A percentile compares a stretch with the other conserved stretches of the same genome.
phyloP scores from a whole-genome alignment of 2,888 invertebrate genomes.

The Meiosimyza decipiens region DNA sequence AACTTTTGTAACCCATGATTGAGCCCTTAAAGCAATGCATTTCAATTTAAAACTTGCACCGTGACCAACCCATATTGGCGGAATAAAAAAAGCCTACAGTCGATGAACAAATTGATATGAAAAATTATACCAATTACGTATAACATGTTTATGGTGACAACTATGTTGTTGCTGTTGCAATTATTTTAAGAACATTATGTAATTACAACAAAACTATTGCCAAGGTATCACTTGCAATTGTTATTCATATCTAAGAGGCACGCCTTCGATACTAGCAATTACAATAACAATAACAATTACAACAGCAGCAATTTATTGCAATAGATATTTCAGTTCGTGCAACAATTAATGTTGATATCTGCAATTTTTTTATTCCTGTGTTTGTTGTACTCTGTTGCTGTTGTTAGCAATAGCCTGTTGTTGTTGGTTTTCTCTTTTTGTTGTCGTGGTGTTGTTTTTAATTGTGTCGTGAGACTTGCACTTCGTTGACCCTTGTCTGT shows the following conservation, averaged over 20 bases:
- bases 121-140: too few species aligned
- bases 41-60: too few species aligned
- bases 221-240: too few species aligned
- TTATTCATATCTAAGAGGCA: too few species aligned
- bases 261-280: too few species aligned
- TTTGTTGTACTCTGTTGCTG: neutral
- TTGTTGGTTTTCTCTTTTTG: neutral
- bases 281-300: neutral
- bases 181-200: conserved; percentile 3
- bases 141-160: too few species aligned
- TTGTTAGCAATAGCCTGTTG: neutral
- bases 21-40: too few species aligned
- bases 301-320: neutral
- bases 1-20: too few species aligned
- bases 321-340: neutral
- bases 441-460: conserved; percentile 39
- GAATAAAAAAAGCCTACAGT: too few species aligned
- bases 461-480: conserved; percentile 57
- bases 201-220: neutral
- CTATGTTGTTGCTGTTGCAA: neutral
- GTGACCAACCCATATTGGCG: too few species aligned
- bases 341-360: conserved; percentile 10
- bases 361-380: neutral
- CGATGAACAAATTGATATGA: too few species aligned
- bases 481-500: conserved; percentile 51